A percentile compares a stretch with the other conserved stretches of the same genome.
These are phyloP conservation scores for Nansenia antarctica DNA, from an alignment of 2,113 vertebrate species.

Conservation along the genomic window DNA sequence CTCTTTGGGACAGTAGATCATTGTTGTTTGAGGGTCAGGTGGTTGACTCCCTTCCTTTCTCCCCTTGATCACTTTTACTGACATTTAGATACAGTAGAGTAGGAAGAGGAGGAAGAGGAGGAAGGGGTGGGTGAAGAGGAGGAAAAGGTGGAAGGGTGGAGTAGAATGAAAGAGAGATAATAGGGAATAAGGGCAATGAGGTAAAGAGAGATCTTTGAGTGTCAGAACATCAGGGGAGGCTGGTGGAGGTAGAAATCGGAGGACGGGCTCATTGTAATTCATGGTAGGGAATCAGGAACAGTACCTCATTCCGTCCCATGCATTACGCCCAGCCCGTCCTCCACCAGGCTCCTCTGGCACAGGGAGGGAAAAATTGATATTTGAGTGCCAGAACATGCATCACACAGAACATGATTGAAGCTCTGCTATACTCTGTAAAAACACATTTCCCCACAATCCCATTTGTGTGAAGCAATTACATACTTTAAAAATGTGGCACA, in stretches of 20 bases:
- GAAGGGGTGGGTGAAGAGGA: not conserved
- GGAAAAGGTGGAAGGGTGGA: not conserved
- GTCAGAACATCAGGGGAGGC: no score
- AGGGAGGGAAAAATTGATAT: not conserved
- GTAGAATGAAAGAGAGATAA: not conserved
- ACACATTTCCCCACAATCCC: not conserved
- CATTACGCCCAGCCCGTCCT: no score
- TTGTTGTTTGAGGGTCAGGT: not conserved
- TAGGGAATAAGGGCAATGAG: not conserved
- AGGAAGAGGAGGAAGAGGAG: not conserved
- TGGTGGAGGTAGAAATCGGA: no score
- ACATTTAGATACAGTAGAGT: not conserved
- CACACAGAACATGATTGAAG: no score
- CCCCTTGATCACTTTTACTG: not conserved
- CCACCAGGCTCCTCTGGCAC: no score
- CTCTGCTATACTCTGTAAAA: no score
- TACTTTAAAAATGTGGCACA: not conserved
- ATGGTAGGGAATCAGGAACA: no score
- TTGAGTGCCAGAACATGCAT: not conserved
- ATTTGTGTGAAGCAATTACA: constrained; percentile 13
- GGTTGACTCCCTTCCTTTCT: not conserved
- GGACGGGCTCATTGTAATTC: no score
- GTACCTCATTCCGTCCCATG: no score
- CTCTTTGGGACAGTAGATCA: no score
- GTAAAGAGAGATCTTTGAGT: not conserved